Percentiles rank a stretch among this genome's conserved stretches.
These are phyloP conservation scores for Lydus trimaculatus DNA, from an alignment of 2,888 invertebrate species.

Conservation along the genomic window DNA sequence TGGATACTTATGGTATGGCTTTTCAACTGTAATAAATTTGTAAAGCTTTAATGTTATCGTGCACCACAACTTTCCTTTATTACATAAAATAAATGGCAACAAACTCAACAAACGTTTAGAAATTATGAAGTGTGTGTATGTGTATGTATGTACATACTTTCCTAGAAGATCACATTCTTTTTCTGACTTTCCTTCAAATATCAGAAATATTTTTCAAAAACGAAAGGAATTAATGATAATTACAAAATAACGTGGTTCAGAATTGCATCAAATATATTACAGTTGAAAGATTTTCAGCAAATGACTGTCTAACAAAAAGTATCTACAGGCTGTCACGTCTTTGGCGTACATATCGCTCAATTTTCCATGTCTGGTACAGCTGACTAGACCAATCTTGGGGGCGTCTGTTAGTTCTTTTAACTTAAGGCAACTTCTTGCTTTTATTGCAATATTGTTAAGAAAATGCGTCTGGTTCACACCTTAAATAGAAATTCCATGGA, in stretches of 20 bases:
- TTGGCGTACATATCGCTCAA: too few relatives aligned
- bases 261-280: neutral
- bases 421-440: too few relatives aligned
- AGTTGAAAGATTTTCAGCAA: too few relatives aligned
- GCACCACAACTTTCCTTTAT: slow-evolving; percentile 11
- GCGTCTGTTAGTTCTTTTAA: too few relatives aligned
- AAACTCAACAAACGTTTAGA: slow-evolving; percentile 7
- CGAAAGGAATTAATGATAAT: neutral
- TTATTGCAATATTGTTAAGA: too few relatives aligned
- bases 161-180: neutral
- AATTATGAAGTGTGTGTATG: neutral
- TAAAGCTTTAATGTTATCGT: slow-evolving; percentile 19
- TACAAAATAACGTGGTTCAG: neutral
- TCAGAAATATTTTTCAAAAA: neutral
- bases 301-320: too few relatives aligned
- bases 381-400: too few relatives aligned
- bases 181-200: neutral
- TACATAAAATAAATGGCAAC: slow-evolving; percentile 11
- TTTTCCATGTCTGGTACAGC: too few relatives aligned
- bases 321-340: neutral
- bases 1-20: slow-evolving; percentile 29
- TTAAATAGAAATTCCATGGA: too few relatives aligned
- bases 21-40: slow-evolving; percentile 22
- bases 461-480: too few relatives aligned
- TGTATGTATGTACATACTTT: neutral